These are phyloP conservation scores for Lepus americanus DNA, from an alignment of 2,113 vertebrate genomes.

Conservation along the genomic window DNA sequence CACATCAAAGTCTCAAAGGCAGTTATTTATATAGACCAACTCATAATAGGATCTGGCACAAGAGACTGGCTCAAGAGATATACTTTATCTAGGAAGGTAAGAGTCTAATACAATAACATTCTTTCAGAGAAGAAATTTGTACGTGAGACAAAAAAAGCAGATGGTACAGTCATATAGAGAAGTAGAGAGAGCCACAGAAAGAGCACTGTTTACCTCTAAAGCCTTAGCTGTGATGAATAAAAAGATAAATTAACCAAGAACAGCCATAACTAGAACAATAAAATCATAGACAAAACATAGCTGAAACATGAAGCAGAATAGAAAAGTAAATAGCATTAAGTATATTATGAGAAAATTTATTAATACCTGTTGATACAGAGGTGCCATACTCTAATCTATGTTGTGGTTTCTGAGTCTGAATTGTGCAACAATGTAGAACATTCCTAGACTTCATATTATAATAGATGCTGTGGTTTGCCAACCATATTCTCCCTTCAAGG, in stretches of 20 bases:
- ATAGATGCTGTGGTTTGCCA: neutral
- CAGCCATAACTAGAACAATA: neutral
- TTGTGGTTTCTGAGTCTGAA: neutral
- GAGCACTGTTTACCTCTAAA: neutral
- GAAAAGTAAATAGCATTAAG: neutral
- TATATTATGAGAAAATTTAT: neutral
- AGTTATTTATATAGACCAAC: neutral
- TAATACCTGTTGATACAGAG: neutral
- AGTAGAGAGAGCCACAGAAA: neutral
- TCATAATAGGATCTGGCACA: neutral
- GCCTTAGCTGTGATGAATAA: neutral
- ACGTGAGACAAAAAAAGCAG: constrained; percentile 16
- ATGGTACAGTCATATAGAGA: neutral
- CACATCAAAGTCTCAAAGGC: neutral
- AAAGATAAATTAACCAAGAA: constrained; percentile 13
- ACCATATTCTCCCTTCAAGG: neutral
- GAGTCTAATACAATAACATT: neutral
- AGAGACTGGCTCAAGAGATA: neutral
- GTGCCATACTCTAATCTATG: neutral
- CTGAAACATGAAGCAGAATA: neutral
- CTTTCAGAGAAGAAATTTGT: neutral
- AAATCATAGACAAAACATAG: neutral
- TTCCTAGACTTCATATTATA: neutral
- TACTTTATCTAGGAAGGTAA: neutral
- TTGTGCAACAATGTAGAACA: neutral